Base-by-base conservation (phyloP, 2,797 vertebrate genomes). In the Cheracebus regulus region DNA sequence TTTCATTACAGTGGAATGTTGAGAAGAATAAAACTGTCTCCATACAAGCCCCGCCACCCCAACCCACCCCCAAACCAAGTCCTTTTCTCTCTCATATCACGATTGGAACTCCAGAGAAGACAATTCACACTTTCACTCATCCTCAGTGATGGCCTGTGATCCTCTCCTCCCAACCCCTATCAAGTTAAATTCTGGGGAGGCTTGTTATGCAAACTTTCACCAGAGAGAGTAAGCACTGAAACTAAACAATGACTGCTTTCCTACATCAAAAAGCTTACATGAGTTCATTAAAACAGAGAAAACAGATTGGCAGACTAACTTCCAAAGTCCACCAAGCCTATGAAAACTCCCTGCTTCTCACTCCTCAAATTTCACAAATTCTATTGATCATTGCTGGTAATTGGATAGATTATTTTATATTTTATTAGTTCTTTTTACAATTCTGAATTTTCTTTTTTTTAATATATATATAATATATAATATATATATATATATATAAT, bases 401-500 rank as follows among this genome's bases (percentile, higher is more conserved):
- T 39, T 50, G 39, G 39, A 55, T 5, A 78, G 9, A 81, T 64
- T 70, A 83, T 64, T 88, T 89, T 64, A 36, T 64, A 58, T 94
- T 94, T 61, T 3, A 58, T 90, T 76, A 48, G 6, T 14, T 97
- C 7, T 1, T 72, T 6, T 30, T 72, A 4, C 0, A 72, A 57
- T 75, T 67, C 44, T 11, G 22, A 92, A 39, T 89, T 93, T 95
- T 88, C 6, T 89, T 93, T 95, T 88, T 89, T 90, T 94, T 81
- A 22, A 55, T 55, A 55, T 22, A 55, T 55, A 55, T 55, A 55
- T 55, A 22, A 22, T 55, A 55, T 95, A 55, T 55, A 55, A 55
- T 55, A 55, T 55, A 55, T 55, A 22, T 55, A 55, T 95, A 55
- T 55, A 55, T 22, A 55, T 55, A 55, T 55, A 55, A 55, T 55